Percentiles rank a stretch among this genome's conserved stretches.
phyloP scores from a whole-genome alignment of 2,888 invertebrate species.

The Ecdyonurus torrentis region DNA sequence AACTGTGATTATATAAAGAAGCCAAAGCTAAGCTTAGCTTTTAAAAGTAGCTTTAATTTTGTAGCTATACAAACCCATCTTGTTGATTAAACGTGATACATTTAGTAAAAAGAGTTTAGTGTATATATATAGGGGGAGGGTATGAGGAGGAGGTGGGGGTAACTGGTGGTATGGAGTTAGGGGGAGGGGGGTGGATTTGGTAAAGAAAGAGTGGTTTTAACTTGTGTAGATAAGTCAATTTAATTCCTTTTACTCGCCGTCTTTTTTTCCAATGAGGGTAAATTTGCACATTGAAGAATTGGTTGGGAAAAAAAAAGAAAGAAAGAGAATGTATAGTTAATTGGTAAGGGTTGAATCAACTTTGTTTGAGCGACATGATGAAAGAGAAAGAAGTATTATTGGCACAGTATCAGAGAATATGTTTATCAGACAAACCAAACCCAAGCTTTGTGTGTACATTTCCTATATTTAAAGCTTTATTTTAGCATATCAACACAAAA shows the following conservation, averaged over 20 bases:
- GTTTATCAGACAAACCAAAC: not conserved
- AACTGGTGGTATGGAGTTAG: no score
- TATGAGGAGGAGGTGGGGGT: not conserved
- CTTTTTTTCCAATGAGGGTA: not conserved
- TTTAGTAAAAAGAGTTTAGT: not conserved
- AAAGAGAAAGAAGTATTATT: not conserved
- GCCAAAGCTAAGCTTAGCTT: not conserved
- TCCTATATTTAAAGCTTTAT: no score
- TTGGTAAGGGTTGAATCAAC: not conserved
- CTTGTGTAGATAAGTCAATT: not conserved
- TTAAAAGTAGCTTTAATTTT: no score
- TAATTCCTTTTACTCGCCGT: not conserved
- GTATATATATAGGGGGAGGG: not conserved
- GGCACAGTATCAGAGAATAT: not conserved
- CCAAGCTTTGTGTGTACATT: no score
- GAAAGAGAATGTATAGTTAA: not conserved
- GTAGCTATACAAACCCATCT: not conserved
- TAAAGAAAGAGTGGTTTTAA: not conserved
- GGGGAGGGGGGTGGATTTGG: not conserved
- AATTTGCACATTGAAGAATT: not conserved
- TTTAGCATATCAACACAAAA: no score
- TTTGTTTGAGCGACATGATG: not conserved
- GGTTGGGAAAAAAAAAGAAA: not conserved
- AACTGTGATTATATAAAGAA: not conserved
- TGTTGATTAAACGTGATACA: slow-evolving; percentile 2